Base-by-base conservation (phyloP, 2,888 invertebrate genomes). In the Anodontia alba region DNA sequence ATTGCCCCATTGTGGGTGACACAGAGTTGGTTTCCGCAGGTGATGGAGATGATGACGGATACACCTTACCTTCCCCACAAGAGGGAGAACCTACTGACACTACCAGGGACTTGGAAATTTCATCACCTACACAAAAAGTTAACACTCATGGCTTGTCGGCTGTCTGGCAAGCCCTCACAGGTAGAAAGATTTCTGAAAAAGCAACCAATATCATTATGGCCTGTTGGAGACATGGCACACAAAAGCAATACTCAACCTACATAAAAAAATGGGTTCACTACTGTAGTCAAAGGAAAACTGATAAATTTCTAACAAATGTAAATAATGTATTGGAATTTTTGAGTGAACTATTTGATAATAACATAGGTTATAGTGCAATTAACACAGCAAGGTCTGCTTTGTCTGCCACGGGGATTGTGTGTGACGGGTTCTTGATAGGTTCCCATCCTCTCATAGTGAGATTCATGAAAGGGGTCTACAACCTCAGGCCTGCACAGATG, bases 1-100 rank as follows among this genome's bases (percentile, higher is more conserved):
- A 49, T 80, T 26, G 77, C 76, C 33, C 77, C 77, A 2, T 17
- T 80, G 0, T 80, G 83, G 79, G 68, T 57, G 31, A 79, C 81
- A 15, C 73, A 78, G 68, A 54, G 20, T n/a, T 73, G 73, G 78
- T 78, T 66, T 33, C 38, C 69, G 0, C 23, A 33, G 36, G 43
- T 78, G 49, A 78, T 74, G 73, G 74, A 69, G 31, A 54, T 51
- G 23, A 15, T 78, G 23, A 43, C 68, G 20, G 31, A 81, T 17
- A 29, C 26, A 20, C 71, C 72, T 42, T 68, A 62, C 29, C 54
- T 73, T 31, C 69, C 76, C n/a, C 75, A 67, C 1, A 70, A 49
- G 15, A 36, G n/a, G 36, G 36, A 36, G 67, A 62, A 73, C 31
- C 29, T 70, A 8, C 42, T 67, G 49, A 70, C 67, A 46, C n/a